Percentiles rank a stretch among this genome's conserved stretches.
phyloP scores from a whole-genome alignment of 2,797 vertebrate genomes.

The Chloroceryle amazona region DNA sequence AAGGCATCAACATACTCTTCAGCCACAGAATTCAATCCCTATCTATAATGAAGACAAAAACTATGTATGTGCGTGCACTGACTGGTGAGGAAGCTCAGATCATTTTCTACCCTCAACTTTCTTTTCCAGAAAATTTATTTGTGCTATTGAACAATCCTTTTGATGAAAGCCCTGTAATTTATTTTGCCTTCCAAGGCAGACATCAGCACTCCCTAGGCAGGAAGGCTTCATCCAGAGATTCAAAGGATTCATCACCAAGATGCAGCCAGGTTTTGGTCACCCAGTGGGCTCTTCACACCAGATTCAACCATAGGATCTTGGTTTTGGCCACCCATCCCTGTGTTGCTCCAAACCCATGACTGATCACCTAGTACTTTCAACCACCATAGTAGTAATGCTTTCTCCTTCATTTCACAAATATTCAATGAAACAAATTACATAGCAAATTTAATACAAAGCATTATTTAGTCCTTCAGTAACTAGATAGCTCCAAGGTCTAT shows the following conservation, averaged over 20 bases:
- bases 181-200: neutral
- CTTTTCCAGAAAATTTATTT: neutral
- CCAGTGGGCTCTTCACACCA: neutral
- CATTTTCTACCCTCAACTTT: neutral
- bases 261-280: neutral
- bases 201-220: neutral
- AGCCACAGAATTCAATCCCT: slow-evolving; percentile 31
- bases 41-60: slow-evolving; percentile 34
- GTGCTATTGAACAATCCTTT: neutral
- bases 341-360: neutral
- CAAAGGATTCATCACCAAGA: neutral
- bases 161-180: neutral
- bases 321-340: neutral
- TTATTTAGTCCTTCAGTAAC: neutral
- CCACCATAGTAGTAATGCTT: fast-evolving
- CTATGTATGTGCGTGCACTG: neutral
- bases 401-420: neutral
- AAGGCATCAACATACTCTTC: slow-evolving; percentile 49
- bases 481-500: neutral
- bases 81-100: slow-evolving; percentile 17
- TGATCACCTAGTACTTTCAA: neutral
- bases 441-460: neutral
- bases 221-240: neutral
- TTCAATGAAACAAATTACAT: neutral
- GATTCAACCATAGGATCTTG: neutral